phyloP scores from a whole-genome alignment of 2,888 invertebrate genomes.

The Leucozona laternaria region DNA sequence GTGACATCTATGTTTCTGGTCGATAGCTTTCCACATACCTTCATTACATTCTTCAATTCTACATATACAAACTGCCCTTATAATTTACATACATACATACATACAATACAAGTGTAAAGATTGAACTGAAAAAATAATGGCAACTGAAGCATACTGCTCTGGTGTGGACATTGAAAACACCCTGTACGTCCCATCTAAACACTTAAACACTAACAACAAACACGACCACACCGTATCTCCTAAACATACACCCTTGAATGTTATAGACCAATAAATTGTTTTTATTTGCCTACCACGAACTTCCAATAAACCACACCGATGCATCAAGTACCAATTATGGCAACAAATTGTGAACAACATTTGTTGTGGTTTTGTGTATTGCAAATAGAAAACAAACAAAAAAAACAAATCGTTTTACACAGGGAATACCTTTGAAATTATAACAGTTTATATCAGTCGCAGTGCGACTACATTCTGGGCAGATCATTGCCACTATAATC shows the following conservation, averaged over 20 bases:
- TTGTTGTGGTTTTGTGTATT: conserved; percentile 7
- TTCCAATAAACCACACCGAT: conserved; percentile 21
- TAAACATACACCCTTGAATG: conserved; percentile 7
- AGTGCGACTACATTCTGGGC: background rate
- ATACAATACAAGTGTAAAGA: no score
- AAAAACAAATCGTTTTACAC: background rate
- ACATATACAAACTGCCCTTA: no score
- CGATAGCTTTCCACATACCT: no score
- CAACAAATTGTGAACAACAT: conserved; percentile 9
- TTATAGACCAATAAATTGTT: conserved; percentile 11
- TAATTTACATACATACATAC: no score
- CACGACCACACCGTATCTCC: background rate
- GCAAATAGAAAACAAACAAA: background rate
- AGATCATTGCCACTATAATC: conserved; percentile 3
- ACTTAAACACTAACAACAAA: background rate
- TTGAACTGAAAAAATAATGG: no score
- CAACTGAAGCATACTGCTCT: background rate
- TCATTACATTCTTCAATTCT: no score
- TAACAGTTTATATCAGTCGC: background rate
- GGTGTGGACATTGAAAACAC: background rate
- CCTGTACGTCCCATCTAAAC: background rate
- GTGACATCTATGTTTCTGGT: no score
- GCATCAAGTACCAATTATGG: conserved; percentile 18
- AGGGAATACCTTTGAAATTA: background rate
- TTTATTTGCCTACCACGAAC: conserved; percentile 6